Percentiles rank a stretch among this genome's conserved stretches.
Conservation (phyloP, 2,888 invertebrate species). For the Nycteola revayana region DNA sequence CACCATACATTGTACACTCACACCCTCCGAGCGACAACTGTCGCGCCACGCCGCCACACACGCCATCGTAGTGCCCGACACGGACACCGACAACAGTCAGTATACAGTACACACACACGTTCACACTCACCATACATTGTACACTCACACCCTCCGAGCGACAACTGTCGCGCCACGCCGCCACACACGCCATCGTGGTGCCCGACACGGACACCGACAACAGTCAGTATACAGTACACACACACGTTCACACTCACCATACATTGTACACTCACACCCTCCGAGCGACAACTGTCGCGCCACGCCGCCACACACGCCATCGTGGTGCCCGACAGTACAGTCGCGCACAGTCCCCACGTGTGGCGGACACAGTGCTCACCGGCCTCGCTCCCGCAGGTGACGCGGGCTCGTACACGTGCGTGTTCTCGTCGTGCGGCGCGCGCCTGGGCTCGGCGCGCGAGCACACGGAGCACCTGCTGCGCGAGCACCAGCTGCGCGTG, state of each 20-base stretch:
- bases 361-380: too few species aligned
- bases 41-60: too few species aligned
- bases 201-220: conserved; percentile 10
- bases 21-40: too few species aligned
- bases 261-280: too few species aligned
- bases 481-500: conserved; percentile 70
- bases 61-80: conserved; percentile 9
- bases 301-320: conserved; percentile 33
- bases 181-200: conserved; percentile 12
- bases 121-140: too few species aligned
- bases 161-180: too few species aligned
- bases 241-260: too few species aligned
- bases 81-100: conserved; percentile 13
- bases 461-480: conserved; percentile 75
- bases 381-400: neutral
- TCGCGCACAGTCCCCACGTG: too few species aligned
- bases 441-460: conserved; percentile 57
- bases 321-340: conserved; percentile 8
- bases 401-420: conserved; percentile 49
- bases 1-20: too few species aligned
- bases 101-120: too few species aligned
- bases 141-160: too few species aligned
- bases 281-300: conserved; percentile 41
- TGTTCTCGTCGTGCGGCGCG: conserved; percentile 68
- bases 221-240: conserved; percentile 7